Base-by-base conservation (phyloP, 2,113 vertebrate genomes). In the Aphyosemion australe region DNA sequence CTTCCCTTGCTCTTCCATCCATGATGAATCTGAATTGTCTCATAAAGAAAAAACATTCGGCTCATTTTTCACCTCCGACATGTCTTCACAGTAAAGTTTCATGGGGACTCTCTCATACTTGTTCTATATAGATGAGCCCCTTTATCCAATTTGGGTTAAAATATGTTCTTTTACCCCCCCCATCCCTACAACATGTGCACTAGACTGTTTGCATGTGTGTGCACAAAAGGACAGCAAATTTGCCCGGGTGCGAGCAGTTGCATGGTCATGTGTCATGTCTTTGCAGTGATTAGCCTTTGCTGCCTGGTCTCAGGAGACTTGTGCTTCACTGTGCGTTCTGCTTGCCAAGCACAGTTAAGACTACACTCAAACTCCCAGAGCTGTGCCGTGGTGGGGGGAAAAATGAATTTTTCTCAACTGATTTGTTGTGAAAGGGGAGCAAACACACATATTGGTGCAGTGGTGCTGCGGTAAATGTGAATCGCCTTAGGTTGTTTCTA, bases 261-360 rank as follows among this genome's bases (percentile, higher is more conserved):
- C 50, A 57, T 74, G 61, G 74, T 60, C 51, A 65, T 80, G 70
- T 84, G 82, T 82, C 81, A 76, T 80, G 78, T 88, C 71, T 89
- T 76, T 54, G 61, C 78, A 74, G 69, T 79, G 84, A 89, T 89
- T 83, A 88, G 81, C 76, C 80, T 72, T 75, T 66, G 78, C 74
- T 69, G 77, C 67, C 46, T 7, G 73, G 67, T 75, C 85, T 82
- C 82, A 61, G 42, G 74, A 73, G 87, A 84, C 74, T 69, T 66
- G 57, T 66, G 70, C 65, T 76, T 65, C 52, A 55, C 72, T 69
- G 55, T 82, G 82, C 73, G 75, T 84, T 86, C 78, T 79, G 81
- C 78, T 79, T 85, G 86, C 82, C 77, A 79, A 82, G 72, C 72
- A 78, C 20, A 53, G 81, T 86, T 87, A 87, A 74, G 74, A 61